phyloP scores from a whole-genome alignment of 2,888 invertebrate species.

The Callosobruchus maculatus region DNA sequence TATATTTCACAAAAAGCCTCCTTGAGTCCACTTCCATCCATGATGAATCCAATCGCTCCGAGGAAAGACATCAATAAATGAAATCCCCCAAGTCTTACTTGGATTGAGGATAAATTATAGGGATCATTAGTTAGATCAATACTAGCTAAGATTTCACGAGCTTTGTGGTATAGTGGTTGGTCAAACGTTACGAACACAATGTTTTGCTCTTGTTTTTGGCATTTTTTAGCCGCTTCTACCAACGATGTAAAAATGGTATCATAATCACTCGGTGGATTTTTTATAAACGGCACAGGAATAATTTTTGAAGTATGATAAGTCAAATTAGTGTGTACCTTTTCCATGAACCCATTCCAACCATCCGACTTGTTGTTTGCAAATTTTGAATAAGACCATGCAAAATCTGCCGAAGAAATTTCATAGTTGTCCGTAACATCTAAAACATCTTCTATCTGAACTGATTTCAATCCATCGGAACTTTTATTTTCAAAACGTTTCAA shows the following conservation, averaged over 20 bases:
- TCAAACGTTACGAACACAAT: conserved; percentile 31
- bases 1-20: too few species aligned
- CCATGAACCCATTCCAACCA: conserved; percentile 31
- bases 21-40: too few species aligned
- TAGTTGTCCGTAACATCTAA: conserved; percentile 21
- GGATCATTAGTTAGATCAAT: conserved; percentile 24
- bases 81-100: conserved; percentile 6
- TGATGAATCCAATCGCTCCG: too few species aligned
- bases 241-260: conserved; percentile 32
- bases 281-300: conserved; percentile 32
- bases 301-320: conserved; percentile 27
- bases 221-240: conserved; percentile 20
- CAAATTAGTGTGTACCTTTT: conserved; percentile 17
- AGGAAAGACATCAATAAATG: conserved; percentile 2
- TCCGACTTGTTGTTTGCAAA: conserved; percentile 24
- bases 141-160: conserved; percentile 28
- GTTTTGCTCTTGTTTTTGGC: background rate
- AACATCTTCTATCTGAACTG: too few species aligned
- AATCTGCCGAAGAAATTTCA: conserved; percentile 28
- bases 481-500: too few species aligned
- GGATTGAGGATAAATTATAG: too few species aligned
- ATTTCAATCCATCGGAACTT: too few species aligned
- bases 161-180: conserved; percentile 32
- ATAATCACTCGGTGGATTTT: conserved; percentile 31
- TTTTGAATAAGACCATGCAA: conserved; percentile 21